Percentiles rank a stretch among this genome's conserved stretches.
Evolutionary conservation across 2,888 invertebrate species (phyloP).

Genomic region (Eucriotettix oculatus): DNA sequence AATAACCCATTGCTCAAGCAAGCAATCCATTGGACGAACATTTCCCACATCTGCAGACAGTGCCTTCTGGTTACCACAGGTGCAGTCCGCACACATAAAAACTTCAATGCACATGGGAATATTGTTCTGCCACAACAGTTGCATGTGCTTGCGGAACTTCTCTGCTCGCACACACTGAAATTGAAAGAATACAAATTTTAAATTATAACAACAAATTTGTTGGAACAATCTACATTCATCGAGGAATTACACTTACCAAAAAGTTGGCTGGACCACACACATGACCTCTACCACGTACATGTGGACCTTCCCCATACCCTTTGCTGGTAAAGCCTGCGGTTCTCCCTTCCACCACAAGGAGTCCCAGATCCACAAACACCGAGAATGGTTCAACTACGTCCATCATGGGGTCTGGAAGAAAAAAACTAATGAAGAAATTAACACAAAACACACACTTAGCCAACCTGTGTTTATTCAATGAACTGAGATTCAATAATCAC

Average conservation of each 20-base stretch:
- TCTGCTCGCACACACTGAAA: constrained; percentile 36
- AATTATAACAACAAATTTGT: background rate
- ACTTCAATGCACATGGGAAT: constrained; percentile 70
- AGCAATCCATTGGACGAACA: constrained; percentile 31
- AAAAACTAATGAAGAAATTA: too few relatives aligned
- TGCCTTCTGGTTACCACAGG: constrained; percentile 28
- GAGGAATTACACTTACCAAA: constrained; percentile 25
- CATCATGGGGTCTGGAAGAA: too few relatives aligned
- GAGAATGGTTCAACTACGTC: constrained; percentile 34
- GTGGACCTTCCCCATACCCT: constrained; percentile 52
- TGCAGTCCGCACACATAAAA: constrained; percentile 55
- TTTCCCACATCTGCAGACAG: constrained; percentile 23
- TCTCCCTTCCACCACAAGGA: constrained; percentile 43
- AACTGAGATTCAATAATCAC: too few relatives aligned
- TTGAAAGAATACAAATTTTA: constrained; percentile 11
- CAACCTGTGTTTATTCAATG: too few relatives aligned
- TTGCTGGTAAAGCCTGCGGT: constrained; percentile 21
- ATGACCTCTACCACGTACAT: constrained; percentile 20
- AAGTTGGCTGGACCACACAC: constrained; percentile 31
- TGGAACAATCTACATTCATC: too few relatives aligned
- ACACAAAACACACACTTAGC: too few relatives aligned
- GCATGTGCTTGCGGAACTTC: constrained; percentile 34
- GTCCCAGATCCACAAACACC: constrained; percentile 36
- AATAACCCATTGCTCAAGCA: constrained; percentile 73
- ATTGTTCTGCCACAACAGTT: constrained; percentile 49